phyloP scores from a whole-genome alignment of 2,797 vertebrate genomes.

The Sarcophilus harrisii region DNA sequence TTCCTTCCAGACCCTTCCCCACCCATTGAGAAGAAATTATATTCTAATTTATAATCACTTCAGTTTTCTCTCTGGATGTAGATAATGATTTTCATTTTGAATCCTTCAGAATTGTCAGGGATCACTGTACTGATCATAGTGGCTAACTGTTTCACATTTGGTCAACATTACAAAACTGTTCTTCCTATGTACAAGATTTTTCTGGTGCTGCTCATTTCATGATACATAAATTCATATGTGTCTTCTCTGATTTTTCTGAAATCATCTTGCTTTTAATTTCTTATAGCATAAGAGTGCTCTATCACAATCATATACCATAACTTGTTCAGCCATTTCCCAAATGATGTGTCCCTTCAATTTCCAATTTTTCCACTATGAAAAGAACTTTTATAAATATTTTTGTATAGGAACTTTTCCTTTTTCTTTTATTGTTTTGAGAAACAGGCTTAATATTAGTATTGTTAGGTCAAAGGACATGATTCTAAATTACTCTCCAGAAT shows the following conservation, averaged over 20 bases:
- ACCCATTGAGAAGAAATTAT: not conserved
- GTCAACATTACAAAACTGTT: no score
- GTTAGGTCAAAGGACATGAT: not conserved
- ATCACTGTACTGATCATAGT: not conserved
- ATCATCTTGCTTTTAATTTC: not conserved
- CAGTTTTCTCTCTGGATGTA: not conserved
- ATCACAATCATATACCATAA: not conserved
- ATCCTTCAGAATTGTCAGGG: not conserved
- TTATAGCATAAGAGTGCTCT: not conserved
- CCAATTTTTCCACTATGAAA: not conserved
- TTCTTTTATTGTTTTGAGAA: not conserved
- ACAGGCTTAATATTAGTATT: not conserved
- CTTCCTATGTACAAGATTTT: no score
- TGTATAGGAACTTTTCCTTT: not conserved
- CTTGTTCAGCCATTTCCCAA: not conserved
- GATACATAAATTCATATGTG: no score
- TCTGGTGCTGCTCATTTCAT: no score
- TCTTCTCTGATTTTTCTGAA: not conserved
- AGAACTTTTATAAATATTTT: not conserved
- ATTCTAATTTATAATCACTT: not conserved
- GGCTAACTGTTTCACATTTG: no score
- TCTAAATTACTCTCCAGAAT: not conserved
- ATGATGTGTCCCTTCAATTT: not conserved
- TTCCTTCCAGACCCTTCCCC: accelerated
- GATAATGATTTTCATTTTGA: not conserved